Conservation (phyloP, 2,888 invertebrate species). For the Gandaritis pyraliata region DNA sequence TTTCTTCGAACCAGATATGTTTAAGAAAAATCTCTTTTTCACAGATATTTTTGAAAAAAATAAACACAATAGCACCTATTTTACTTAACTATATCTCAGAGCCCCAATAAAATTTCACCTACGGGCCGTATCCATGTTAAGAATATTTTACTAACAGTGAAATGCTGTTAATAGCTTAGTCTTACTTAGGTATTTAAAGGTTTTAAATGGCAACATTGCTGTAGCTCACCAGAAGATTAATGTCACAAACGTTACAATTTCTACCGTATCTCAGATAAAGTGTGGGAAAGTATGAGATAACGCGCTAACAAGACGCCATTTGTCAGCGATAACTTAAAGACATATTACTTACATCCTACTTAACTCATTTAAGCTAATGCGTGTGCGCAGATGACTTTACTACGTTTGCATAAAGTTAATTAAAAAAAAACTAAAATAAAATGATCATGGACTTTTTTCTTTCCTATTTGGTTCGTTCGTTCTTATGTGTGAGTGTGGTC, state of each 20-base stretch:
- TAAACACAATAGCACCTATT: no score
- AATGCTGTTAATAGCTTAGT: no score
- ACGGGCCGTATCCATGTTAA: no score
- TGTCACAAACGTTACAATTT: constrained; percentile 12
- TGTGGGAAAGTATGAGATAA: constrained; percentile 24
- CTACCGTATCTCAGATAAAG: constrained; percentile 13
- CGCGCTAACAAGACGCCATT: constrained; percentile 23
- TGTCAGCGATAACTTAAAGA: constrained; percentile 26
- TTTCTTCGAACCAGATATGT: no score
- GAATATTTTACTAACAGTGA: no score
- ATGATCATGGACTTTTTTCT: no score
- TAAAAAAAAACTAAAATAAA: background rate
- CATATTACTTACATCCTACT: constrained; percentile 16
- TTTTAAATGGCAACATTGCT: background rate
- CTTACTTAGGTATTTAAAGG: background rate
- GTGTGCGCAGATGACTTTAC: constrained; percentile 5
- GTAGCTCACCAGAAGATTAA: constrained; percentile 10
- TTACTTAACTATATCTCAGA: no score
- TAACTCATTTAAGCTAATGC: constrained; percentile 19
- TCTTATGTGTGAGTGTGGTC: no score
- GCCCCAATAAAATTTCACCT: no score
- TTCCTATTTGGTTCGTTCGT: no score
- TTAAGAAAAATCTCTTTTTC: no score
- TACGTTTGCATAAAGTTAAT: background rate
- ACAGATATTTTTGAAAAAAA: no score